phyloP scores from a whole-genome alignment of 64 coral and sea anemone genomes.

The Platygyra sinensis region DNA sequence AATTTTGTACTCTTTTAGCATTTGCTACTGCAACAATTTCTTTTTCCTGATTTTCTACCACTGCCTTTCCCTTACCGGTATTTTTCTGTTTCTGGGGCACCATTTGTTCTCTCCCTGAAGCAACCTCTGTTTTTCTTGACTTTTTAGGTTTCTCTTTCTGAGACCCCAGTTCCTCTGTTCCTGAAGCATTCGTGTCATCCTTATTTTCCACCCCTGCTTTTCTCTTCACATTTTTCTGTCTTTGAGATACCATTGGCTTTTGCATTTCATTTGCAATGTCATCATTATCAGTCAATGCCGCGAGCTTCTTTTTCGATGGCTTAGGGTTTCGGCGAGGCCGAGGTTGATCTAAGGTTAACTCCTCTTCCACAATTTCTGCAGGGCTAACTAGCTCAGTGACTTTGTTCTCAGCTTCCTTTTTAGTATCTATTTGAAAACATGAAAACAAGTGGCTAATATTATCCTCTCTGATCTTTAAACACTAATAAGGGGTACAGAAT shows the following conservation, averaged over 20 bases:
- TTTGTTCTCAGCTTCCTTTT: conserved; percentile 34
- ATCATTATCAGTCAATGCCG: background rate
- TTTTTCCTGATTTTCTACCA: conserved; percentile 1
- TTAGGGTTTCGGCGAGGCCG: conserved; percentile 20
- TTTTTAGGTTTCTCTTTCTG: conserved; percentile 26
- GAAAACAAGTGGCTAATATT: background rate
- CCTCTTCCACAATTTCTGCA: background rate
- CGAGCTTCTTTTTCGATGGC: conserved; percentile 32
- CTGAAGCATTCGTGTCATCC: background rate
- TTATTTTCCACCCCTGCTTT: conserved; percentile 10
- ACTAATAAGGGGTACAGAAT: too few relatives aligned
- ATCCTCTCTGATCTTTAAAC: too few relatives aligned
- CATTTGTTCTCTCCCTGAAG: conserved; percentile 14
- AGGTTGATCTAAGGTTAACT: conserved; percentile 17
- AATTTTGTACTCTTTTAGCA: conserved; percentile 24
- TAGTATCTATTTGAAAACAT: conserved; percentile 26
- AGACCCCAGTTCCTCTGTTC: conserved; percentile 1
- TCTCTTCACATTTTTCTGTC: conserved; percentile 7
- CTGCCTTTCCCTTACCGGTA: background rate
- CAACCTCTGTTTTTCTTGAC: conserved; percentile 9
- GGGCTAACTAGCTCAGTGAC: conserved; percentile 28
- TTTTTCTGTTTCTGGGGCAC: conserved; percentile 18
- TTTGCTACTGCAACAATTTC: conserved; percentile 18
- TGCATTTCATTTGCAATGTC: conserved; percentile 3
- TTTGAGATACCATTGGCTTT: background rate